These are phyloP conservation scores for Podarcis muralis DNA, from an alignment of 2,113 vertebrate species.

Conservation along the genomic window DNA sequence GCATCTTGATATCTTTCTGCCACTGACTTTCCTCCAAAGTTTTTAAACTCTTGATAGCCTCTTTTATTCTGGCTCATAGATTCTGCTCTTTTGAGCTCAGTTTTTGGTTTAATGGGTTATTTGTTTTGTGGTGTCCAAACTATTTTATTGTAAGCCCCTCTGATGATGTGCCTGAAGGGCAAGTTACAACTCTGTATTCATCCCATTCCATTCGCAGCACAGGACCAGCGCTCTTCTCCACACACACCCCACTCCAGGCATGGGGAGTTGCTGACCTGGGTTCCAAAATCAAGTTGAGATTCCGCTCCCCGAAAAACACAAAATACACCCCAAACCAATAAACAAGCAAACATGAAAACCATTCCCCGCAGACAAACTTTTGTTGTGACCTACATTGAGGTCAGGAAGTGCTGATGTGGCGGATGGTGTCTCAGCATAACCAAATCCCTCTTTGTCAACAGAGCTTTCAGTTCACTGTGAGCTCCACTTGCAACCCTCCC, in stretches of 20 bases:
- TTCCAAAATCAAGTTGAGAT: slow-evolving; percentile 1
- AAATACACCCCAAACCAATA: neutral
- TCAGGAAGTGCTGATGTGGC: slow-evolving; percentile 7
- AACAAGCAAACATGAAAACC: neutral
- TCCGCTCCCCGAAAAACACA: neutral
- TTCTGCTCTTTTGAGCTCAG: neutral
- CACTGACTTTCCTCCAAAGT: neutral
- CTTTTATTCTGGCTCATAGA: neutral
- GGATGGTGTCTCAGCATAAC: neutral
- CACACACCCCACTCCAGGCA: neutral
- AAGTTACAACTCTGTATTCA: neutral
- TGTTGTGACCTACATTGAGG: neutral
- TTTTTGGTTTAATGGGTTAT: neutral
- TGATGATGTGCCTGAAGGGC: neutral
- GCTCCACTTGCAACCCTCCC: neutral
- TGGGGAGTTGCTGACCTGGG: neutral
- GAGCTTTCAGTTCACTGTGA: neutral
- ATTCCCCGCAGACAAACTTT: neutral
- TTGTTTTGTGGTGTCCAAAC: neutral
- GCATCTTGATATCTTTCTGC: neutral
- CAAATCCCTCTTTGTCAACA: neutral
- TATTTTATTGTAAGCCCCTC: neutral
- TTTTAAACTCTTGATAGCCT: neutral
- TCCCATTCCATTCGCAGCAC: too few relatives aligned
- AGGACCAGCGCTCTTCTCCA: neutral